These are phyloP conservation scores for Lagorchestes hirsutus DNA, from an alignment of 2,797 vertebrate genomes.

Conservation along the genomic window DNA sequence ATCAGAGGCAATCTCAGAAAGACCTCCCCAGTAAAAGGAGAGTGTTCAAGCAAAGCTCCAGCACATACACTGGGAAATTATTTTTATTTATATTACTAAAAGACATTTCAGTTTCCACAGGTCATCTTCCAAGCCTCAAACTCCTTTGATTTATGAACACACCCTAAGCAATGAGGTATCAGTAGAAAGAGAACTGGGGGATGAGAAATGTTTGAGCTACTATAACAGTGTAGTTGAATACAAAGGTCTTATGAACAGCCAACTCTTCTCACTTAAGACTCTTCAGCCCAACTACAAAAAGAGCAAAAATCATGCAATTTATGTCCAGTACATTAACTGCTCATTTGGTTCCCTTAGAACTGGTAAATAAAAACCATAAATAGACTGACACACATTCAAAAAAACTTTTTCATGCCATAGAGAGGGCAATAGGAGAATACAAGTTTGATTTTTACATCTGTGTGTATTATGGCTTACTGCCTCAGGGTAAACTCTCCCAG, in stretches of 20 bases:
- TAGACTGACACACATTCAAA: constrained; percentile 43
- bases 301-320: constrained; percentile 22
- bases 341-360: constrained; percentile 24
- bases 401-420: background rate
- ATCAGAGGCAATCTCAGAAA: background rate
- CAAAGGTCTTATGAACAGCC: background rate
- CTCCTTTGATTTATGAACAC: background rate
- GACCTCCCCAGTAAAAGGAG: background rate
- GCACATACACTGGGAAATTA: background rate
- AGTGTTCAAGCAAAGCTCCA: background rate
- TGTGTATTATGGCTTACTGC: background rate
- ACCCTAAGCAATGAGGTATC: background rate
- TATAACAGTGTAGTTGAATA: background rate
- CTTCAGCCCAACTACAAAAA: background rate
- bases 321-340: constrained; percentile 30
- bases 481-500: background rate
- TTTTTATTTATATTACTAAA: background rate
- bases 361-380: constrained; percentile 30
- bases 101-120: background rate
- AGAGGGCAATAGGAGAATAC: constrained; percentile 21
- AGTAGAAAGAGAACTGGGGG: background rate
- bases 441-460: background rate
- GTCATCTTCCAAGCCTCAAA: background rate
- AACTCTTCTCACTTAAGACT: background rate
- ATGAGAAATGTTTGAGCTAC: background rate